phyloP scores from a whole-genome alignment of 2,113 vertebrate genomes.

The Halcyon malimbica region DNA sequence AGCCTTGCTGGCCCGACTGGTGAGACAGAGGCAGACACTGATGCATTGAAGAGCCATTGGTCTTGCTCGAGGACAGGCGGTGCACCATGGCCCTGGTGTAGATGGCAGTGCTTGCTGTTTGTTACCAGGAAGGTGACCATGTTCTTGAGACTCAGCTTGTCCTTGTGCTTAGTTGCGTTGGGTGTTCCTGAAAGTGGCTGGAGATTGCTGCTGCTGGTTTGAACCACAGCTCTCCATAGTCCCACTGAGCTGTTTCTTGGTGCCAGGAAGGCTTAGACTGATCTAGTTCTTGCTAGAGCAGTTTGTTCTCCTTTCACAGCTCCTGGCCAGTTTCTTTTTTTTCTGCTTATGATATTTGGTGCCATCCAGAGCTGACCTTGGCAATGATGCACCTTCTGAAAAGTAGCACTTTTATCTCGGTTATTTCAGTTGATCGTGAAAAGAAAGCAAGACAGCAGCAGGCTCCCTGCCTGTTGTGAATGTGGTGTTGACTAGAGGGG shows the following conservation, averaged over 20 bases:
- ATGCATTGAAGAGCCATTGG: background rate
- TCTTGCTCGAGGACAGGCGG: background rate
- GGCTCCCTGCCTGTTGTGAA: background rate
- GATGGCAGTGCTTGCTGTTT: background rate
- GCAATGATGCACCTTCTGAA: background rate
- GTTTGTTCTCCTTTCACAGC: background rate
- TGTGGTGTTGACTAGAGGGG: background rate
- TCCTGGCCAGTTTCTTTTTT: background rate
- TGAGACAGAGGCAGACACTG: background rate
- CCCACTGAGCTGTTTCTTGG: background rate
- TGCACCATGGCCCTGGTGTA: accelerated
- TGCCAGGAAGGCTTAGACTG: background rate
- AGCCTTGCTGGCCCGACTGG: background rate
- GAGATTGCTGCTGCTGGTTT: background rate
- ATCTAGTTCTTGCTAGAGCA: background rate
- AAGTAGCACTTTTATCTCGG: background rate
- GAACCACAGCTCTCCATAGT: background rate
- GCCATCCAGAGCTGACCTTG: background rate
- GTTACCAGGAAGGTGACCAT: background rate
- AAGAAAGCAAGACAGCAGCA: background rate
- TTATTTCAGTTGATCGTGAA: background rate
- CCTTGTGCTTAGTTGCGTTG: background rate
- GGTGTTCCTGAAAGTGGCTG: background rate
- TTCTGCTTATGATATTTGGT: background rate
- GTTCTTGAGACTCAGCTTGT: background rate